Evolutionary conservation across 2,888 invertebrate species (phyloP).

Genomic region (Drosophila melanosoma): DNA sequence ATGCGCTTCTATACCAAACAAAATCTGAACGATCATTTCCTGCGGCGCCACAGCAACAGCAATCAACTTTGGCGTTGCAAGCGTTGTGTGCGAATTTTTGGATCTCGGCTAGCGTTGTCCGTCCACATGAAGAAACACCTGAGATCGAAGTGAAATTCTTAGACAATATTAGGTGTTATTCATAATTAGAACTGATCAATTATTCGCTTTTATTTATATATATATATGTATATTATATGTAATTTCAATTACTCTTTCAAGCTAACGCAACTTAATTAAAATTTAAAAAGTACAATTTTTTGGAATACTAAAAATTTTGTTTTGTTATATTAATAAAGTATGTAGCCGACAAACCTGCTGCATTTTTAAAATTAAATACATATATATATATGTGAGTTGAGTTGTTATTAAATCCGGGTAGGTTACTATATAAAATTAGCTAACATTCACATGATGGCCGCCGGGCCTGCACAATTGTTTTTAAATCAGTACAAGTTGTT

Average conservation of each 20-base stretch:
- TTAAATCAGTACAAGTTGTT: slow-evolving; percentile 59
- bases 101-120: slow-evolving; percentile 53
- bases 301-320: slow-evolving; percentile 57
- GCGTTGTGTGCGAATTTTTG: slow-evolving; percentile 72
- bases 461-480: slow-evolving; percentile 46
- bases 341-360: slow-evolving; percentile 48
- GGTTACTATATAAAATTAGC: slow-evolving; percentile 77
- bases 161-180: neutral
- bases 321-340: slow-evolving; percentile 37
- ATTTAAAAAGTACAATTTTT: slow-evolving; percentile 54
- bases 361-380: slow-evolving; percentile 56
- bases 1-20: slow-evolving; percentile 68
- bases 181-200: slow-evolving; percentile 55
- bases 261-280: slow-evolving; percentile 70
- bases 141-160: neutral
- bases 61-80: slow-evolving; percentile 64
- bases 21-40: slow-evolving; percentile 68
- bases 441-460: slow-evolving; percentile 70
- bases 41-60: slow-evolving; percentile 71
- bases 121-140: slow-evolving; percentile 69
- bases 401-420: slow-evolving; percentile 31
- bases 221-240: slow-evolving; percentile 30
- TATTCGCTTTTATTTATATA: slow-evolving; percentile 65
- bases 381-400: slow-evolving; percentile 31
- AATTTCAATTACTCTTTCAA: slow-evolving; percentile 72